These are phyloP conservation scores for Mallotus villosus DNA, from an alignment of 2,797 vertebrate genomes.

Conservation along the genomic window DNA sequence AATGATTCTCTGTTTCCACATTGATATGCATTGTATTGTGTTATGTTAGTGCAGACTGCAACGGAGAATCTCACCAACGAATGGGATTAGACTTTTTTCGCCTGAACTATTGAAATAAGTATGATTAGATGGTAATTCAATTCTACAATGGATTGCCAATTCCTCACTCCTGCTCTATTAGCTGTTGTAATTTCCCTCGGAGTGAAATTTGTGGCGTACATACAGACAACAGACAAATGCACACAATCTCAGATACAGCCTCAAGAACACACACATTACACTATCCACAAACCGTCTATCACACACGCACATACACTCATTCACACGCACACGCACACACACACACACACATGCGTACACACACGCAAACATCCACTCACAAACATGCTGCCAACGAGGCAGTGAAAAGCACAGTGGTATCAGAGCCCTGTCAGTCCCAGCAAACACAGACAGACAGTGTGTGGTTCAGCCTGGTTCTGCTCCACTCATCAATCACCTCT, in stretches of 20 bases:
- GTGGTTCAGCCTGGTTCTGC: conserved; percentile 31
- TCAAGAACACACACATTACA: conserved; percentile 3
- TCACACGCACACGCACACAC: not conserved
- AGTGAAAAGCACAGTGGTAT: conserved; percentile 46
- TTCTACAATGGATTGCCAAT: conserved; percentile 64
- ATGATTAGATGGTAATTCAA: conserved; percentile 71
- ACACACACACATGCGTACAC: conserved; percentile 7
- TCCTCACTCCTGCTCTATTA: conserved; percentile 60
- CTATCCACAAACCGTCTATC: not conserved
- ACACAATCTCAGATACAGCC: conserved; percentile 9
- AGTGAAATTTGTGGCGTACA: conserved; percentile 35
- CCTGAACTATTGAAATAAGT: conserved; percentile 62
- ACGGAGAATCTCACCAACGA: conserved; percentile 58
- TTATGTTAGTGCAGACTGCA: conserved; percentile 49
- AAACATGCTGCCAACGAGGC: conserved; percentile 34
- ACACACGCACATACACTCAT: conserved; percentile 4
- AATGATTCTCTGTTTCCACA: conserved; percentile 48
- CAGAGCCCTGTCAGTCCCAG: conserved; percentile 29
- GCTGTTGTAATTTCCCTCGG: conserved; percentile 49
- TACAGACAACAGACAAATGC: conserved; percentile 43
- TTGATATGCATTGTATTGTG: conserved; percentile 43
- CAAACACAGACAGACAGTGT: conserved; percentile 43
- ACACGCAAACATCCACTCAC: conserved; percentile 15
- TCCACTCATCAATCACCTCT: conserved; percentile 62
- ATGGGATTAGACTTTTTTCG: conserved; percentile 60